Conservation (phyloP, 2,888 invertebrate species). For the Drosophila tripunctata region DNA sequence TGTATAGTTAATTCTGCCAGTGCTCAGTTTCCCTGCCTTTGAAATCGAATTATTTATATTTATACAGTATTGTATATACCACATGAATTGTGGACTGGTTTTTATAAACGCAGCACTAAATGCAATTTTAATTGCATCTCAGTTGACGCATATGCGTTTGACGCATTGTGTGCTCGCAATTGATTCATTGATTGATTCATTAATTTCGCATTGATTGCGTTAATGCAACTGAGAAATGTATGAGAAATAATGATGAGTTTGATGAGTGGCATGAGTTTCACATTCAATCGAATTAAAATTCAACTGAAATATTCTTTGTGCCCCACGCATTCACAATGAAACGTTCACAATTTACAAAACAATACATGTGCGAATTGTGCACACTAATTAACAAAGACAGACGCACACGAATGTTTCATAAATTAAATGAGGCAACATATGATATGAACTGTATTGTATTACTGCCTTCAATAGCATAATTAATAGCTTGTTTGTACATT, state of each 20-base stretch:
- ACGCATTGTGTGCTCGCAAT: slow-evolving; percentile 9
- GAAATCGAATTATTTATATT: no score
- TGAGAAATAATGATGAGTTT: background rate
- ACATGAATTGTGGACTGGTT: background rate
- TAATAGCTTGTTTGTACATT: no score
- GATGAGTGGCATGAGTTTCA: background rate
- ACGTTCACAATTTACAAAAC: slow-evolving; percentile 12
- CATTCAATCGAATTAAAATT: slow-evolving; percentile 21
- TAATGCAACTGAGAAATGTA: slow-evolving; percentile 6
- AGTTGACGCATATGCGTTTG: background rate
- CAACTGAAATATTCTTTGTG: background rate
- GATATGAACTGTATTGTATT: no score
- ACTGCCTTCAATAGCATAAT: no score
- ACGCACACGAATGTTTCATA: slow-evolving; percentile 2
- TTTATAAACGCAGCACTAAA: background rate
- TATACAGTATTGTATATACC: no score
- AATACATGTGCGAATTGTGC: background rate
- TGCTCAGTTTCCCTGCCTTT: no score
- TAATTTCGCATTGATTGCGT: slow-evolving; percentile 20
- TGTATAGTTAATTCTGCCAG: no score
- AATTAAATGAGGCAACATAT: slow-evolving; percentile 10
- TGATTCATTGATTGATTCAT: slow-evolving; percentile 6
- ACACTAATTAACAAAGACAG: slow-evolving; percentile 30
- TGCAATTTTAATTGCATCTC: slow-evolving; percentile 8
- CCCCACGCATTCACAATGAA: slow-evolving; percentile 3